phyloP scores from a whole-genome alignment of 2,113 vertebrate genomes.

The Corythoichthys haematopterus region DNA sequence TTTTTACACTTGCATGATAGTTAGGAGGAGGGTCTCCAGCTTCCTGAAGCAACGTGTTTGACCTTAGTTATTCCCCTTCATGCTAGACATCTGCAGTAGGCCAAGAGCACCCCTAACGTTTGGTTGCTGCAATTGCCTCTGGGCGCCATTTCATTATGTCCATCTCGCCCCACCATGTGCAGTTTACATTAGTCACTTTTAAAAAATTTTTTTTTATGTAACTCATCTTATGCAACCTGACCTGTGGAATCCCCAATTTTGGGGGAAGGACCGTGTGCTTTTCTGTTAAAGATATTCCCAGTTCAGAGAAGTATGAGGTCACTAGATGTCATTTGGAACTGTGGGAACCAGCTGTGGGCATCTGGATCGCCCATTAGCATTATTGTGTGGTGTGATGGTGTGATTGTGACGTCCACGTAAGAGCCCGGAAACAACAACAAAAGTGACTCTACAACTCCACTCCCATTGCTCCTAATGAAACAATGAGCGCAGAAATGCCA shows the following conservation, averaged over 20 bases:
- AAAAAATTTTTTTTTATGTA: too few relatives aligned
- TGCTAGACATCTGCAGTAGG: neutral
- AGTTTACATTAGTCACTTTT: neutral
- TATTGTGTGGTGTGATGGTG: conserved; percentile 26
- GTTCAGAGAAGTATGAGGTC: conserved; percentile 37
- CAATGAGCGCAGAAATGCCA: conserved; percentile 3
- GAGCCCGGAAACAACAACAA: conserved; percentile 37
- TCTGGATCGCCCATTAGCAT: conserved; percentile 23
- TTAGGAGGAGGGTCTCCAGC: neutral
- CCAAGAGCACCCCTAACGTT: neutral
- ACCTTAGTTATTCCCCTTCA: neutral
- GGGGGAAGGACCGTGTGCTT: neutral
- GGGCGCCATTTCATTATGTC: neutral
- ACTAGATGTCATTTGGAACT: conserved; percentile 8
- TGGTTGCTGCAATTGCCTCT: neutral
- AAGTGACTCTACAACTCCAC: neutral
- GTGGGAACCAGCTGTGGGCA: conserved; percentile 38
- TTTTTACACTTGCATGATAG: neutral
- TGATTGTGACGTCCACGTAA: conserved; percentile 24
- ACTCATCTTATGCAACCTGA: conserved; percentile 41
- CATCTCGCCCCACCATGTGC: neutral
- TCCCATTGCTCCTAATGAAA: conserved; percentile 6
- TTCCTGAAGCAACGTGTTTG: neutral
- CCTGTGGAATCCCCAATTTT: conserved; percentile 12
- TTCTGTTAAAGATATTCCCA: conserved; percentile 16